phyloP scores from a whole-genome alignment of 2,888 invertebrate species.

The Dryobota labecula region DNA sequence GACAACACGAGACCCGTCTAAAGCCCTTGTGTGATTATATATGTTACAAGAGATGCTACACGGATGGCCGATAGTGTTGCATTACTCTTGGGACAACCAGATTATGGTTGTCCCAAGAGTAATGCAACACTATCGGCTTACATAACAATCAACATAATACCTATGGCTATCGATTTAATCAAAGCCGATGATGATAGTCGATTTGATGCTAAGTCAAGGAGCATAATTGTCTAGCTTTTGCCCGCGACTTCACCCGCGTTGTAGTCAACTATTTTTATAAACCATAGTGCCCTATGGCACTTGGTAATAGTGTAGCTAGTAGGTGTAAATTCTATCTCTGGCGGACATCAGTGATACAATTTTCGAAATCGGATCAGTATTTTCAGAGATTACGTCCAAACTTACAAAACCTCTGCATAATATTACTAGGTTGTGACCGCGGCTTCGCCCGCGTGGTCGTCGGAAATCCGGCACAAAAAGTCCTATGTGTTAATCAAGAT shows the following conservation, averaged over 20 bases:
- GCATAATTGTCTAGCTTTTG: background rate
- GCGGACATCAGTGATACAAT: background rate
- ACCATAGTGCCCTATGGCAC: too few relatives aligned
- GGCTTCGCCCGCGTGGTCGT: too few relatives aligned
- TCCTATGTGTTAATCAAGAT: too few relatives aligned
- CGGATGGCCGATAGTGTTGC: too few relatives aligned
- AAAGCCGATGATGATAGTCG: background rate
- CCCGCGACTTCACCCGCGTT: too few relatives aligned
- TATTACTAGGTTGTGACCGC: too few relatives aligned
- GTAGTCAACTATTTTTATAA: background rate
- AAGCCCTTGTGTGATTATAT: slow-evolving; percentile 57
- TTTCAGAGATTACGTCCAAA: background rate
- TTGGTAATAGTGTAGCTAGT: background rate
- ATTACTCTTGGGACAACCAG: too few relatives aligned
- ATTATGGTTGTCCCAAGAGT: slow-evolving; percentile 52
- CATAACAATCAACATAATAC: slow-evolving; percentile 36
- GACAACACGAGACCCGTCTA: slow-evolving; percentile 28
- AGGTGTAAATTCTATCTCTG: too few relatives aligned
- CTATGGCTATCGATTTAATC: slow-evolving; percentile 22
- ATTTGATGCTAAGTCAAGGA: background rate
- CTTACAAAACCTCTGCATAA: background rate
- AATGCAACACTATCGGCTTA: slow-evolving; percentile 45
- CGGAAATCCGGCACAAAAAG: too few relatives aligned
- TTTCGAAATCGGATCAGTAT: background rate
- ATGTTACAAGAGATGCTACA: slow-evolving; percentile 45